phyloP scores from a whole-genome alignment of 2,797 vertebrate species.

The Pristis pectinata region DNA sequence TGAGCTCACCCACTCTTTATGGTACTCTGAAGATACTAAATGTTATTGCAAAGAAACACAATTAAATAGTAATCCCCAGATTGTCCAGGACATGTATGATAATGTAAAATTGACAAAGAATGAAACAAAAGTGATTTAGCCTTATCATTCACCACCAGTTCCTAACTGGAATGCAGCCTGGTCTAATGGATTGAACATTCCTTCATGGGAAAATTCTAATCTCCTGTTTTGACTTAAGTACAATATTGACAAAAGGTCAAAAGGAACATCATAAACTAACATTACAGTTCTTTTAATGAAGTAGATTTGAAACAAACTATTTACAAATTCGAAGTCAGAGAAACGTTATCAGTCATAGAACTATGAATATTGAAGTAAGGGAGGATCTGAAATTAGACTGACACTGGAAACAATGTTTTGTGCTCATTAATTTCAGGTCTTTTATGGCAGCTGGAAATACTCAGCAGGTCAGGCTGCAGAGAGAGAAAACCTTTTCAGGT shows the following conservation, averaged over 20 bases:
- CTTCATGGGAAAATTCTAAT: not conserved
- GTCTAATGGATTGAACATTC: not conserved
- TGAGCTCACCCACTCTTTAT: not conserved
- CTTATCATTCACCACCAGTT: not conserved
- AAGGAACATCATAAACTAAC: not conserved
- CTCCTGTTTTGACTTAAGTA: not conserved
- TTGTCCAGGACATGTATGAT: not conserved
- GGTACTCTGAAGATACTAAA: not conserved
- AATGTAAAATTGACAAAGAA: not conserved
- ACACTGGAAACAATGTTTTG: not conserved
- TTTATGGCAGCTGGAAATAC: no score
- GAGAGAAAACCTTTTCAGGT: no score
- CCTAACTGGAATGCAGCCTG: not conserved
- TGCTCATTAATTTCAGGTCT: no score
- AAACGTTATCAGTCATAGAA: not conserved
- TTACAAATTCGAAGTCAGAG: no score
- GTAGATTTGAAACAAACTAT: not conserved
- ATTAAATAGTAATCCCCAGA: not conserved
- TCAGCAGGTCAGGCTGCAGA: no score
- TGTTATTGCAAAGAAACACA: not conserved
- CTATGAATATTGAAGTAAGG: not conserved
- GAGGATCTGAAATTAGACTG: not conserved
- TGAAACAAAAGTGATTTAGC: not conserved
- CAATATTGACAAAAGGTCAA: not conserved
- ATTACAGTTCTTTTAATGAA: not conserved